phyloP scores from a whole-genome alignment of 2,888 invertebrate genomes.

The Apoda limacodes region DNA sequence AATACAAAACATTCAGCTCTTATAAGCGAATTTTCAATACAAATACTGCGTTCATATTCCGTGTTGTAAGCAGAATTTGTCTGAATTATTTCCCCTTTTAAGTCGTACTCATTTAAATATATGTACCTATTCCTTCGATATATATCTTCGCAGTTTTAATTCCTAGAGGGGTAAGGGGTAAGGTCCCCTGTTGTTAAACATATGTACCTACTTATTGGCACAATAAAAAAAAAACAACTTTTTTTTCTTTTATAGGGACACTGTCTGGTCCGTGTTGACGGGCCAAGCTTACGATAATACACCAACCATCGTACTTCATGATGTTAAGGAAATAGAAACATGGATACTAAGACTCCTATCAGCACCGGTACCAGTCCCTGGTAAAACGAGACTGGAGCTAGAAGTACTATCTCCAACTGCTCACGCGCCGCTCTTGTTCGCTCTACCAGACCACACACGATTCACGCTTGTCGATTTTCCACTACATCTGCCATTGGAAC shows the following conservation, averaged over 20 bases:
- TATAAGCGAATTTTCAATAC: no score
- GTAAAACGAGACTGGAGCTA: constrained; percentile 85
- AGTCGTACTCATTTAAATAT: no score
- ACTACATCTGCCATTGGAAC: constrained; percentile 95
- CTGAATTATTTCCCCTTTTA: no score
- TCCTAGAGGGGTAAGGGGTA: no score
- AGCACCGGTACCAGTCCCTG: constrained; percentile 98
- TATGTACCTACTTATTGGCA: no score
- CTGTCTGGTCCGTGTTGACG: constrained; percentile 96
- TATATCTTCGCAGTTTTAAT: no score
- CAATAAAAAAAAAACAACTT: neutral
- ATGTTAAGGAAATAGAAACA: constrained; percentile 97
- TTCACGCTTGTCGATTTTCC: constrained; percentile 98
- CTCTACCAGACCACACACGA: constrained; percentile 96
- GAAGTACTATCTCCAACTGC: constrained; percentile 89
- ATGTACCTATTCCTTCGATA: no score
- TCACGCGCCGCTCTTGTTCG: constrained; percentile 90
- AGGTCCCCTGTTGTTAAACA: no score
- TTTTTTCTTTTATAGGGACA: constrained; percentile 74
- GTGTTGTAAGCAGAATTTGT: no score
- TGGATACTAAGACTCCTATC: constrained; percentile 97
- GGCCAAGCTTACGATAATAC: constrained; percentile 84
- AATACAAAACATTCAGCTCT: no score
- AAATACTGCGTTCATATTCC: no score
- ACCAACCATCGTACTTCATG: constrained; percentile 91